These are phyloP conservation scores for Phataginus tetradactyla DNA, from an alignment of 2,797 vertebrate genomes.

Conservation along the genomic window DNA sequence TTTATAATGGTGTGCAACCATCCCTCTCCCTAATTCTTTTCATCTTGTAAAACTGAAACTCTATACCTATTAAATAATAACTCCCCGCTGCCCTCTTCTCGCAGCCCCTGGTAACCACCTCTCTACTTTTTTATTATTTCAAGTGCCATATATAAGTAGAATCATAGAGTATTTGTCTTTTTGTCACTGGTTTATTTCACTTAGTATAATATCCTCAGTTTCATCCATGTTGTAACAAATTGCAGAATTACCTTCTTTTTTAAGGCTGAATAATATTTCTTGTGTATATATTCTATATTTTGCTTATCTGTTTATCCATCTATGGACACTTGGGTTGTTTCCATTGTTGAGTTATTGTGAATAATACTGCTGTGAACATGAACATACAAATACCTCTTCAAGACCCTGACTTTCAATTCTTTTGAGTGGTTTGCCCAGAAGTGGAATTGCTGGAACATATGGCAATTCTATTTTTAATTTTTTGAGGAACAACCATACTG, in stretches of 20 bases:
- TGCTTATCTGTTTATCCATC: neutral
- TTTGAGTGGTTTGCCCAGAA: neutral
- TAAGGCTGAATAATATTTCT: constrained; percentile 8
- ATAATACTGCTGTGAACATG: neutral
- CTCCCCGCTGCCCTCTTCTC: neutral
- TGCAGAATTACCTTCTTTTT: neutral
- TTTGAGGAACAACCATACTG: neutral
- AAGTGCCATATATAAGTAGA: neutral
- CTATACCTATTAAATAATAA: neutral
- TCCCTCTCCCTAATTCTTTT: neutral
- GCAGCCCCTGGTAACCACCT: neutral
- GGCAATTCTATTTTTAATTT: neutral
- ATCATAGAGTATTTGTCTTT: neutral
- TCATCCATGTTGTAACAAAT: neutral
- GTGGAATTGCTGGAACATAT: neutral
- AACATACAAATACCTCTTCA: neutral
- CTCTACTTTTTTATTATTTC: neutral
- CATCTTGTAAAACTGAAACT: neutral
- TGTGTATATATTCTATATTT: neutral
- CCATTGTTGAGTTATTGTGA: neutral
- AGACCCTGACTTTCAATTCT: neutral
- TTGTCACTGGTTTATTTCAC: neutral
- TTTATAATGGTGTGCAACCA: neutral
- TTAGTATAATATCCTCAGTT: neutral
- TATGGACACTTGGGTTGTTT: neutral